Evolutionary conservation across 1,140 invertebrate species (phyloP), one percentile per base, ranked within the genome.

Genomic region (Bombus consobrinus): DNA sequence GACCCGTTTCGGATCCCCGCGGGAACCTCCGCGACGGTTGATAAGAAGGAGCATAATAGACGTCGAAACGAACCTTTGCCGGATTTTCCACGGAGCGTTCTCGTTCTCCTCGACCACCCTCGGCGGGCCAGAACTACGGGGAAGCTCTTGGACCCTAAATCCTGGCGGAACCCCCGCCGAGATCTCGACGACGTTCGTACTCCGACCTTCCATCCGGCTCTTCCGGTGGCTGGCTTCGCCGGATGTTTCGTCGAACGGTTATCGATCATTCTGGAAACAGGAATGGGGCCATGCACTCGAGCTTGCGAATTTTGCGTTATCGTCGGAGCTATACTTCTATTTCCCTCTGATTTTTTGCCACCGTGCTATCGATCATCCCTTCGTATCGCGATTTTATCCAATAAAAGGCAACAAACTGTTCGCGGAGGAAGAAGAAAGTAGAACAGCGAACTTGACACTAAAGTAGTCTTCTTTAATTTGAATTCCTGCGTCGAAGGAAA

Each of bases 241-340:
- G 90, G 87, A 91, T 91, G 82, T 84, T 91, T 83, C 81, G 80
- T 62, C 81, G 89, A 87, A 81, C 83, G 79, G 82, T 91, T 89
- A 91, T 91, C 89, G 90, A 91, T 88, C 81, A 88, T 41, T n/a
- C 37, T 43, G 74, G 62, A 59, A 64, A 53, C 32, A 59, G 72
- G 59, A 77, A 66, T 64, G 22, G 34, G 75, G 43, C 39, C 79
- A 13, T 59, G 39, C 34, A 18, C 12, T 62, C 22, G 8, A 12
- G n/a, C 8, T 34, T 34, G 37, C 53, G 41, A 83, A 85, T 88
- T 78, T 82, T 75, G 12, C 10, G 6, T 71, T 28, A 25, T 37
- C 59, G 8, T 41, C 25, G 2, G 34, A 25, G 9, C n/a, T 41
- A 8, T 18, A 22, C 47, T 53, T 53, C 5, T 6, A 53, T 41